Base-by-base conservation (phyloP, 2,888 invertebrate genomes). In the Tinea pellionella region DNA sequence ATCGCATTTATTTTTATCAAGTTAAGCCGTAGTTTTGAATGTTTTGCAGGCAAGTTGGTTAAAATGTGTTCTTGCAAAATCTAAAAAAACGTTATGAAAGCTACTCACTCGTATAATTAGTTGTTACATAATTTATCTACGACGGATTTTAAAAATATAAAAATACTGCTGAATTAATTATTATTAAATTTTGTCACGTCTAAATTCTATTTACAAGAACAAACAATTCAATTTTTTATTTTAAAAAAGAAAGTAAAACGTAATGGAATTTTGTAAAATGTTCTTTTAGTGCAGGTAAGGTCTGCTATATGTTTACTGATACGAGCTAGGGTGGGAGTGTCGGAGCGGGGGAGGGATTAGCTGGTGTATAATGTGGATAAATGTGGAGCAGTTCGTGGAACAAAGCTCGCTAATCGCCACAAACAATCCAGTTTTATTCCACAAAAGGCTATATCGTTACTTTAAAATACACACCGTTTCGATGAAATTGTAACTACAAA, bases 381-480 rank as follows among this genome's bases (percentile, higher is more conserved):
- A 55, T 55, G 55, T 29, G 55, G 18, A 19, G 19, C 55, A 55
- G 55, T 55, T 55, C 55, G 55, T 55, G 55, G 55, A 18, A 55
- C 55, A 55, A 29, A n/a, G 55, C 55, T 24, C 13, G 55, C 55
- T 55, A 55, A 55, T 55, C 55, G 47, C 47, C 47, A 47, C 47
- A 18, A 47, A 55, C 55, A 55, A 55, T 24, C 19, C 19, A 19
- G 55, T 55, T 55, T 55, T 55, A 55, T 55, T 55, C 55, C 55
- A 16, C 51, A 15, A 3, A 4, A 18, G 3, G 18, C 19, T 24
- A 15, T 47, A 15, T 15, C n/a, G 47, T 6, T 47, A 13, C 47
- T 37, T 37, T 9, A n/a, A 37, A 37, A 37, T 37, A 37, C 24
- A 37, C 24, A 24, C 24, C 6, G 24, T 24, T 24, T 24, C 24